phyloP scores from a whole-genome alignment of 2,888 invertebrate species.

The Chironomus riparius region DNA sequence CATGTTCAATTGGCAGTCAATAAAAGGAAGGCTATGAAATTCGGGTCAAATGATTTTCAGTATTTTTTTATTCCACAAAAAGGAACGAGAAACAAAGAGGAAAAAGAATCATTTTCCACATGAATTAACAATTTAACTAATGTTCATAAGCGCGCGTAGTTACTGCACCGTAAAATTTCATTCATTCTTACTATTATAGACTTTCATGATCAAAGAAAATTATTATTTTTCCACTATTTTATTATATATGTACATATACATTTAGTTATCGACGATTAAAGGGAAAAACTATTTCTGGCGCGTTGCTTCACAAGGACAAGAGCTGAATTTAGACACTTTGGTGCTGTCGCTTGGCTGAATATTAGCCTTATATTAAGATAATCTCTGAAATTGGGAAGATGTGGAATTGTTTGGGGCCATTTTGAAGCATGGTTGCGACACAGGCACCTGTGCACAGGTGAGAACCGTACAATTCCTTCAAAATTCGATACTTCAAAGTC shows the following conservation, averaged over 20 bases:
- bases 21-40: not conserved
- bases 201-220: not conserved
- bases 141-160: not conserved
- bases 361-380: no score
- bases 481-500: no score
- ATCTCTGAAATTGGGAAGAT: no score
- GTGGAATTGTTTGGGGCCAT: no score
- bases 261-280: not conserved
- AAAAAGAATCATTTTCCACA: not conserved
- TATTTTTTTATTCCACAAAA: not conserved
- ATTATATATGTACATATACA: not conserved
- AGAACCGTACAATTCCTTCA: no score
- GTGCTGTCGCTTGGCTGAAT: no score
- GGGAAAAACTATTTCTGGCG: not conserved
- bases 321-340: no score
- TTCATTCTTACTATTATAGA: not conserved
- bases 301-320: no score
- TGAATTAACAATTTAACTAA: not conserved
- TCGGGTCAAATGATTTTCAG: not conserved
- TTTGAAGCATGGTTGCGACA: no score
- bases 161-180: not conserved
- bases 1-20: no score
- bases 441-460: no score
- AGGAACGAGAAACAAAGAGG: not conserved
- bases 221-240: not conserved